These are phyloP conservation scores for Diorhabda sublineata DNA, from an alignment of 1,140 invertebrate species.

Conservation along the genomic window DNA sequence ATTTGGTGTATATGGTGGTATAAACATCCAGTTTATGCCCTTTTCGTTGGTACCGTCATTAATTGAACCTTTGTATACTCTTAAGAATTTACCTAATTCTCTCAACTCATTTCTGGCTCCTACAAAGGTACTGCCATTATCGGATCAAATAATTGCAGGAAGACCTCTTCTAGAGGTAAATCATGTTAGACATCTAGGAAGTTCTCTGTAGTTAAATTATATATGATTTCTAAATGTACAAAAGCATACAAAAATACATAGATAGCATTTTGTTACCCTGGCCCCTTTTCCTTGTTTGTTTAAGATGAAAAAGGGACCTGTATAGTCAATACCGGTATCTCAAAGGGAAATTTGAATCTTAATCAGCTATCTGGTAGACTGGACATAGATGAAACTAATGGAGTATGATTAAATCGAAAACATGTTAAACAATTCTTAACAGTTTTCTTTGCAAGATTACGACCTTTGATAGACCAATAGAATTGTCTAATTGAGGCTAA, in stretches of 20 bases:
- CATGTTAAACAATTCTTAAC: conserved; percentile 21
- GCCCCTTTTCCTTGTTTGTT: background rate
- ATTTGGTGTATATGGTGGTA: background rate
- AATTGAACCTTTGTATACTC: background rate
- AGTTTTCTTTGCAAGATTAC: conserved; percentile 13
- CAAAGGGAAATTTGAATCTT: no score
- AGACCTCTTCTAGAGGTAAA: conserved; percentile 14
- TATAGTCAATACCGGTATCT: background rate
- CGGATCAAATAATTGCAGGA: conserved; percentile 20
- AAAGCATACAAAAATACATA: background rate
- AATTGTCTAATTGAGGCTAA: conserved; percentile 19
- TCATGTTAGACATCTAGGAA: conserved; percentile 7
- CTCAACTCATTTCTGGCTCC: conserved; percentile 19
- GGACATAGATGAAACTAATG: no score
- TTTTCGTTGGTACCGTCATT: background rate
- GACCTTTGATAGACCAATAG: conserved; percentile 20
- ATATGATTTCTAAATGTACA: background rate
- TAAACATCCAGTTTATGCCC: background rate
- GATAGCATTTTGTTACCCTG: background rate
- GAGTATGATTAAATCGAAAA: conserved; percentile 6
- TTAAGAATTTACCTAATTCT: conserved; percentile 8
- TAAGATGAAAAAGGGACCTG: background rate
- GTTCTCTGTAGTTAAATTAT: conserved; percentile 3
- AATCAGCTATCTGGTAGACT: no score
- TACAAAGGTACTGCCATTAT: conserved; percentile 23